These are phyloP conservation scores for Himalopsyche kuldschensis DNA, from an alignment of 2,888 invertebrate genomes.

Conservation along the genomic window DNA sequence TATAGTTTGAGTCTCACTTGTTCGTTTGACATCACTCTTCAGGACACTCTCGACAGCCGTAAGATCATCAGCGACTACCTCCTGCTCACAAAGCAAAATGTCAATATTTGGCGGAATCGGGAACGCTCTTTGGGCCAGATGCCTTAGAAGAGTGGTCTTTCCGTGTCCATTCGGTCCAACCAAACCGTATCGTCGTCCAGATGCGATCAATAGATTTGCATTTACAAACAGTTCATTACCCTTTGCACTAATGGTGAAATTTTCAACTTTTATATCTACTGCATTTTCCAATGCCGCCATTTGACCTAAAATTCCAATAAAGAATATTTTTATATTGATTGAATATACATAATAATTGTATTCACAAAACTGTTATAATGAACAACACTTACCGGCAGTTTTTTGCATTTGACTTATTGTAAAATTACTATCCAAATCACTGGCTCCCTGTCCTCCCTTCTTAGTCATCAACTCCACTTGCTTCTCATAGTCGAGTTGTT, in stretches of 20 bases:
- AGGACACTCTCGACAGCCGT: constrained; percentile 92
- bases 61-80: constrained; percentile 92
- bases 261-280: constrained; percentile 97
- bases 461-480: constrained; percentile 83
- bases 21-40: constrained; percentile 89
- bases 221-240: constrained; percentile 97
- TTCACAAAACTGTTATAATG: not conserved
- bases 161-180: constrained; percentile 99
- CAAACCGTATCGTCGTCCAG: constrained; percentile 92
- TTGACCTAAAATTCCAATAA: constrained; percentile 55
- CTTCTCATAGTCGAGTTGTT: constrained; percentile 84
- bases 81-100: constrained; percentile 96
- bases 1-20: constrained; percentile 48
- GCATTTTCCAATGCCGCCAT: constrained; percentile 86
- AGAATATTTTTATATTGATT: constrained; percentile 3
- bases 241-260: constrained; percentile 96
- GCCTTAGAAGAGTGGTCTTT: constrained; percentile 94
- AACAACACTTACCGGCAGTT: constrained; percentile 56
- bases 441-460: constrained; percentile 87
- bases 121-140: constrained; percentile 87
- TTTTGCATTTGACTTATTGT: constrained; percentile 87
- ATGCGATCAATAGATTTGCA: constrained; percentile 89
- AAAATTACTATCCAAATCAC: constrained; percentile 90
- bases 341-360: not conserved
- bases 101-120: constrained; percentile 95